phyloP scores from a whole-genome alignment of 2,888 invertebrate species.

The Mamestra brassicae region DNA sequence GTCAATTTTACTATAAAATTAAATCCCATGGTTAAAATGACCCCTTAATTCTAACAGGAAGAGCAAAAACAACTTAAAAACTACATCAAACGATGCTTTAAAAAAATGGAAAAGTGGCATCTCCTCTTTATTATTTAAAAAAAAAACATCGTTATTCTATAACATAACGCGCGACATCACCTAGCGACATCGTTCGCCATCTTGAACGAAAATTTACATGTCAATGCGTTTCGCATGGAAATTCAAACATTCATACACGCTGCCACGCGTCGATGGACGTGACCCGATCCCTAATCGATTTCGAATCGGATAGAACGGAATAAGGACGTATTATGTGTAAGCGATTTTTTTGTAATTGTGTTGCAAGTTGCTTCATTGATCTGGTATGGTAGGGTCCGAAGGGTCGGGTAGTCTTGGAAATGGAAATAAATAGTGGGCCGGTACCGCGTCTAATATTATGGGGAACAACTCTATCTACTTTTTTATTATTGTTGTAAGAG shows the following conservation, averaged over 20 bases:
- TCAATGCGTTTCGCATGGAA: constrained; percentile 75
- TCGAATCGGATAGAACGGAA: constrained; percentile 64
- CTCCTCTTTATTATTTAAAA: constrained; percentile 34
- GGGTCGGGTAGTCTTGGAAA: background rate
- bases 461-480: too few relatives aligned
- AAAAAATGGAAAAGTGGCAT: background rate
- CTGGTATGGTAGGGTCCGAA: constrained; percentile 15
- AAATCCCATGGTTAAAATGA: background rate
- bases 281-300: constrained; percentile 72
- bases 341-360: constrained; percentile 63
- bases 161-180: constrained; percentile 46
- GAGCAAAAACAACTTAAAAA: background rate
- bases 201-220: constrained; percentile 75
- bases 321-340: constrained; percentile 65
- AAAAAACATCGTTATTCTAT: constrained; percentile 60
- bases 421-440: background rate
- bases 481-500: too few relatives aligned
- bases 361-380: constrained; percentile 60
- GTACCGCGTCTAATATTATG: background rate
- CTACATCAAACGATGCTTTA: background rate
- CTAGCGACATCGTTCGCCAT: constrained; percentile 60
- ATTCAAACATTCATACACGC: constrained; percentile 73
- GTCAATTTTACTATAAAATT: too few relatives aligned
- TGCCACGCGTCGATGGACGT: constrained; percentile 71
- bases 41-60: background rate